These are phyloP conservation scores for Athalia circularis DNA, from an alignment of 2,888 invertebrate genomes.

Conservation along the genomic window DNA sequence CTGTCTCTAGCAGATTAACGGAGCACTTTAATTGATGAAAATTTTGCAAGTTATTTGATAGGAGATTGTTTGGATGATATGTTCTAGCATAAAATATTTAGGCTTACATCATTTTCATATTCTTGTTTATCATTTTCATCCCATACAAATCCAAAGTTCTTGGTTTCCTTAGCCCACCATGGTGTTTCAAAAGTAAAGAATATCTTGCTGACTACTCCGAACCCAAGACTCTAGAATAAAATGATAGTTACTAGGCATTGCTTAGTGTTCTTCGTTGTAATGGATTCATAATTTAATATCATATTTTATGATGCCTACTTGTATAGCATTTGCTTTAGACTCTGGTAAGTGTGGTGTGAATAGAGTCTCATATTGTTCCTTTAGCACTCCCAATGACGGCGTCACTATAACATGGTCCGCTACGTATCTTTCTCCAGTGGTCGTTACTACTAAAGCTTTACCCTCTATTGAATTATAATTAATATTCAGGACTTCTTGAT, in stretches of 20 bases:
- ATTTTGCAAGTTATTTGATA: too few species aligned
- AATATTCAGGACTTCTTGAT: constrained; percentile 62
- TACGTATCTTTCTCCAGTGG: constrained; percentile 73
- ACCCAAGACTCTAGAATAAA: constrained; percentile 75
- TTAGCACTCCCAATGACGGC: constrained; percentile 82
- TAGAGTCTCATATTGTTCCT: constrained; percentile 75
- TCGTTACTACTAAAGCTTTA: constrained; percentile 56
- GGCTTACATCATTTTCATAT: constrained; percentile 56
- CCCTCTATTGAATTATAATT: constrained; percentile 56
- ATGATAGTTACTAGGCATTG: constrained; percentile 33
- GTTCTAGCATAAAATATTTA: background rate
- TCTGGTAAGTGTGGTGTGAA: constrained; percentile 78
- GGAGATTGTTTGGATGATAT: too few species aligned
- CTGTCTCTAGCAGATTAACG: too few species aligned
- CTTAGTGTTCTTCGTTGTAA: background rate
- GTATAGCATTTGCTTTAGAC: constrained; percentile 77
- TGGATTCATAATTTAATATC: background rate
- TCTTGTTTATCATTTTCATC: constrained; percentile 73
- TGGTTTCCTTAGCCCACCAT: constrained; percentile 80
- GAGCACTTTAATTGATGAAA: too few species aligned
- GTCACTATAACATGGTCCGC: constrained; percentile 83
- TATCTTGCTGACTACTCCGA: constrained; percentile 83
- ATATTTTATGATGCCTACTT: constrained; percentile 57
- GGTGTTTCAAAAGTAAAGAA: constrained; percentile 78
- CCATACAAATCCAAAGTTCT: constrained; percentile 79